These are phyloP conservation scores for Elanoides forficatus DNA, from an alignment of 2,113 vertebrate species.

Conservation along the genomic window DNA sequence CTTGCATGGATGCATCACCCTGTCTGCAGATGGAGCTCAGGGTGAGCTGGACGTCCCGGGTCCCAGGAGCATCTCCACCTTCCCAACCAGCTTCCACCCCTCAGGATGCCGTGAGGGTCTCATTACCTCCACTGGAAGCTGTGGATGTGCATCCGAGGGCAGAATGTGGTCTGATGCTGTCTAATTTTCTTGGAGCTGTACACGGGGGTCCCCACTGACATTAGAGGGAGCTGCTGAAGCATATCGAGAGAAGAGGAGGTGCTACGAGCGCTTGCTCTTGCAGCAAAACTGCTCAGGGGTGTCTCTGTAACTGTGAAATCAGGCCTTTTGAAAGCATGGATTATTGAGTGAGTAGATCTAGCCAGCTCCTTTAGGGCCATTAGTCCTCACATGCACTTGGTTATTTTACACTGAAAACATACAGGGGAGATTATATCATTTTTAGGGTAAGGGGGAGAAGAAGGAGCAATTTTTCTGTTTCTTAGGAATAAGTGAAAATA, in stretches of 20 bases:
- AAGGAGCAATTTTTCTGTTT: neutral
- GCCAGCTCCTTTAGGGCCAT: conserved; percentile 36
- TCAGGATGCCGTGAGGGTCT: neutral
- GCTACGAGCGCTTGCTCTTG: neutral
- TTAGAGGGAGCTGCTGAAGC: conserved; percentile 37
- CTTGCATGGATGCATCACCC: fast-evolving
- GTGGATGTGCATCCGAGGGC: neutral
- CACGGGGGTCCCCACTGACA: conserved; percentile 21
- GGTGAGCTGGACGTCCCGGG: neutral
- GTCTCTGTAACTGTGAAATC: conserved; percentile 53
- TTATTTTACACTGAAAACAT: conserved; percentile 19
- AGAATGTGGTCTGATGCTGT: conserved; percentile 3
- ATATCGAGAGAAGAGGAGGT: neutral
- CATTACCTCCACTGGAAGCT: conserved; percentile 1
- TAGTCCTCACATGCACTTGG: conserved; percentile 13
- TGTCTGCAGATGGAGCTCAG: neutral
- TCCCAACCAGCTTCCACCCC: neutral
- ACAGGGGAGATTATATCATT: neutral
- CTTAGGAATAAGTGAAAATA: neutral
- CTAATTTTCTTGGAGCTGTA: conserved; percentile 36
- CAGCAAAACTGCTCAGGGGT: conserved; percentile 44
- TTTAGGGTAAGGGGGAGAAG: neutral
- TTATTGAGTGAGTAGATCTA: conserved; percentile 57
- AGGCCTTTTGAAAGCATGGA: conserved; percentile 35
- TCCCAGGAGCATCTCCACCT: neutral